Conservation (phyloP, 1,140 invertebrate species). For the Charaxes varanes region DNA sequence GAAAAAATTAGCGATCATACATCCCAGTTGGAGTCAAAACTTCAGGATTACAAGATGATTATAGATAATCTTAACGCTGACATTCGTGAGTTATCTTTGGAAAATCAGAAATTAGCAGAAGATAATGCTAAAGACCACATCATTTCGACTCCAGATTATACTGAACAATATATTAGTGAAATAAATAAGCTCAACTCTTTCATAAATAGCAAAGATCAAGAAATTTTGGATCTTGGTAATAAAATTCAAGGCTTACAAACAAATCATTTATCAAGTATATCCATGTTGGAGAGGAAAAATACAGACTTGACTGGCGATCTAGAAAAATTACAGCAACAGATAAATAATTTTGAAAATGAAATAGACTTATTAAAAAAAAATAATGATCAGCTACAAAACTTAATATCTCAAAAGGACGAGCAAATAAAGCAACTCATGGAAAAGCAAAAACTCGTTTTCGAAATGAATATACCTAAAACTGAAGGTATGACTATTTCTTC, state of each 20-base stretch:
- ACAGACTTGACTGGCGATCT: conserved; percentile 32
- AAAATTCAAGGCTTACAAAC: conserved; percentile 37
- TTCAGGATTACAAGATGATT: conserved; percentile 48
- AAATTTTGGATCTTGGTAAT: conserved; percentile 48
- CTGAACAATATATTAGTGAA: conserved; percentile 61
- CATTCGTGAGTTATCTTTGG: conserved; percentile 38
- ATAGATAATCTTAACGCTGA: conserved; percentile 44
- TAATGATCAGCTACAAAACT: conserved; percentile 36
- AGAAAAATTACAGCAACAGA: conserved; percentile 18
- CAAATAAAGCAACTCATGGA: conserved; percentile 57
- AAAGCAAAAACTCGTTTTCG: conserved; percentile 53
- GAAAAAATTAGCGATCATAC: conserved; percentile 74
- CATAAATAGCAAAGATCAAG: conserved; percentile 48
- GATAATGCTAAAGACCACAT: conserved; percentile 22
- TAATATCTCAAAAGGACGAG: conserved; percentile 44
- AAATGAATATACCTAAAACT: conserved; percentile 69
- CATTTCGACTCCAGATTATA: conserved; percentile 42
- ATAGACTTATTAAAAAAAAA: conserved; percentile 27
- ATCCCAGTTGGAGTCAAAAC: conserved; percentile 48
- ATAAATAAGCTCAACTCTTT: conserved; percentile 60
- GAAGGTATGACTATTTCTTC: conserved; percentile 66
- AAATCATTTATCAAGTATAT: conserved; percentile 28
- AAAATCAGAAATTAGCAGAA: conserved; percentile 46
- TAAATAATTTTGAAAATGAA: conserved; percentile 31
- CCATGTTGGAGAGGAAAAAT: conserved; percentile 39